Evolutionary conservation across 2,888 invertebrate species (phyloP), one percentile per base, ranked within the genome.

Genomic region (Pemphredon lugubris): DNA sequence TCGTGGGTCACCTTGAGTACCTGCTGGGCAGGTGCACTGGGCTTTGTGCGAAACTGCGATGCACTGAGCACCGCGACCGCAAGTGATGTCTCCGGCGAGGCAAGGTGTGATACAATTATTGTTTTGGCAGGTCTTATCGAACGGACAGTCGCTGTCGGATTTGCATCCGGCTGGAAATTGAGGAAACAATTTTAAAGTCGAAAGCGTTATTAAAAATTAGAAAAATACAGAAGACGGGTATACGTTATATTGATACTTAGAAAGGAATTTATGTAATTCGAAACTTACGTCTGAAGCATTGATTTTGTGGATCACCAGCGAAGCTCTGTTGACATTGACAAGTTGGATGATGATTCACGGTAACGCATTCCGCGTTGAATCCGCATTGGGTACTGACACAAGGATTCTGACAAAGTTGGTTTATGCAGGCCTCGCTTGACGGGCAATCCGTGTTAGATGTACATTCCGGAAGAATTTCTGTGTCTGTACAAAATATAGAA

Each of bases 251-350:
- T n/a, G n/a, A n/a, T n/a, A n/a, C n/a, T n/a, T n/a, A n/a, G n/a
- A n/a, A n/a, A n/a, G n/a, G n/a, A n/a, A n/a, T n/a, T n/a, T n/a
- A n/a, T n/a, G n/a, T n/a, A n/a, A n/a, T n/a, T n/a, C n/a, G n/a
- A n/a, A 9, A 91, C 94, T 93, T 92, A 97, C 97, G 96, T 92
- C 94, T 95, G 87, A 95, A 96, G 86, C 97, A 97, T 74, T 93
- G 93, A 18, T 94, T 90, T 89, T 96, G 94, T 30, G 97, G 97
- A 90, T 97, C 95, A 70, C 97, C 97, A 54, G 96, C 96, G 91
- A 95, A 96, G 73, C 95, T 96, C 50, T 94, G 93, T 14, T 95
- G 95, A 88, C 97, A 97, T 84, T 92, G 93, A 89, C 97, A 97
- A 16, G 93, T 93, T 2, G 97, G 96, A 77, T 96, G 93, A 86